Evolutionary conservation across 2,113 vertebrate species (phyloP).

Genomic region (Acanthochromis polyacanthus): DNA sequence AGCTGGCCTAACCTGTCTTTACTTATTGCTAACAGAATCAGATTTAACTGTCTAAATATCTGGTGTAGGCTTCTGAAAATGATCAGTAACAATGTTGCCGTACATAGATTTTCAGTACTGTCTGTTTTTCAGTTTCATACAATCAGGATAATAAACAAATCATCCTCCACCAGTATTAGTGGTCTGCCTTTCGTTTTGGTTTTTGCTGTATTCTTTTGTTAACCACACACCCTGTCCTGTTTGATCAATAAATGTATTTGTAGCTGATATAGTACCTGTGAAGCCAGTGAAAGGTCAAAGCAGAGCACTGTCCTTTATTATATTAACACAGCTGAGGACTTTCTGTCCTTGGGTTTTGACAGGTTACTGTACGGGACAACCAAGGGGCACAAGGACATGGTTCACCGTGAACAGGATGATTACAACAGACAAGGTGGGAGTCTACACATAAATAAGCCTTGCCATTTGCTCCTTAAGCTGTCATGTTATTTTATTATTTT

Average conservation of each 20-base stretch:
- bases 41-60: background rate
- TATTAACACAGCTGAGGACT: background rate
- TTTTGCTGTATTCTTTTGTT: no score
- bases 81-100: background rate
- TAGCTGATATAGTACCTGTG: background rate
- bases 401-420: conserved; percentile 93
- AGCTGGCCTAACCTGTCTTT: no score
- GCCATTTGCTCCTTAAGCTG: no score
- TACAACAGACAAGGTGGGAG: conserved; percentile 91
- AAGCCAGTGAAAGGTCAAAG: background rate
- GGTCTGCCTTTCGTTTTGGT: no score
- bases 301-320: background rate
- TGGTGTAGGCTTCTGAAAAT: background rate
- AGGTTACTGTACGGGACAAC: conserved; percentile 90
- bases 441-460: background rate
- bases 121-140: background rate
- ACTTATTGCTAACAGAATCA: background rate
- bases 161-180: no score
- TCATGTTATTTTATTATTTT: no score
- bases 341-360: conserved; percentile 20
- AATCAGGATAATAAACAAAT: no score
- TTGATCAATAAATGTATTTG: background rate
- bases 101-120: background rate
- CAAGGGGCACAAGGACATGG: conserved; percentile 91
- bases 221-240: background rate